Conservation (phyloP, 2,113 vertebrate genomes). For the Strigops habroptila region DNA sequence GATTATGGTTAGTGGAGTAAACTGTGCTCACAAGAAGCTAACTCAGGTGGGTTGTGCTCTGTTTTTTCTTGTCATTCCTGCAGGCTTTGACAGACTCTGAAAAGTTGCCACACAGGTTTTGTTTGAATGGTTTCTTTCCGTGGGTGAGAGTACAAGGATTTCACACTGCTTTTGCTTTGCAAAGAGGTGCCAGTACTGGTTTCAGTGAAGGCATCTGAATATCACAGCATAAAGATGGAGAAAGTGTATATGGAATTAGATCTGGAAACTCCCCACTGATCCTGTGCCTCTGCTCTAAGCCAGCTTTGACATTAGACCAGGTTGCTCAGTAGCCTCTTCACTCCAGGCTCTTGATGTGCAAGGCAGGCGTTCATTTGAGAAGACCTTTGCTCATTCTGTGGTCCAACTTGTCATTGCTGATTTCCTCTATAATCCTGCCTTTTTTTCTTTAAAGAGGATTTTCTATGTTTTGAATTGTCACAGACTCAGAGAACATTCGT, state of each 20-base stretch:
- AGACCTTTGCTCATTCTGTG: too few relatives aligned
- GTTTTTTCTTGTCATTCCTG: not conserved
- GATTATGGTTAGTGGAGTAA: constrained; percentile 69
- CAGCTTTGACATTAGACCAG: not conserved
- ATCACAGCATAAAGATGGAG: not conserved
- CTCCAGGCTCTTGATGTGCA: not conserved
- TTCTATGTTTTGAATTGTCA: not conserved
- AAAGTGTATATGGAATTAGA: not conserved
- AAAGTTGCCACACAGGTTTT: not conserved
- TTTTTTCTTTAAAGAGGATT: not conserved
- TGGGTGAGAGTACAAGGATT: not conserved
- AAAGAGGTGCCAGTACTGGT: too few relatives aligned
- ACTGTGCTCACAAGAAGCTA: constrained; percentile 49
- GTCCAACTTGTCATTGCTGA: too few relatives aligned
- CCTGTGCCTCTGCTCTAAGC: not conserved
- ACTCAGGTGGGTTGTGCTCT: not conserved
- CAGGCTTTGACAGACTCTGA: not conserved
- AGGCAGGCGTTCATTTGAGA: not conserved
- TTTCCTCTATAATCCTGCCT: not conserved
- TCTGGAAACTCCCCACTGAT: not conserved
- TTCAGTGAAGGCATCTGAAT: not conserved
- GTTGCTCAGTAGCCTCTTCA: not conserved
- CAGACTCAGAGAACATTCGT: not conserved
- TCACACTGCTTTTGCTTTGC: not conserved
- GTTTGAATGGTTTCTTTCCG: not conserved